Conservation (phyloP, 1,140 invertebrate species). For the Centruroides vittatus region DNA sequence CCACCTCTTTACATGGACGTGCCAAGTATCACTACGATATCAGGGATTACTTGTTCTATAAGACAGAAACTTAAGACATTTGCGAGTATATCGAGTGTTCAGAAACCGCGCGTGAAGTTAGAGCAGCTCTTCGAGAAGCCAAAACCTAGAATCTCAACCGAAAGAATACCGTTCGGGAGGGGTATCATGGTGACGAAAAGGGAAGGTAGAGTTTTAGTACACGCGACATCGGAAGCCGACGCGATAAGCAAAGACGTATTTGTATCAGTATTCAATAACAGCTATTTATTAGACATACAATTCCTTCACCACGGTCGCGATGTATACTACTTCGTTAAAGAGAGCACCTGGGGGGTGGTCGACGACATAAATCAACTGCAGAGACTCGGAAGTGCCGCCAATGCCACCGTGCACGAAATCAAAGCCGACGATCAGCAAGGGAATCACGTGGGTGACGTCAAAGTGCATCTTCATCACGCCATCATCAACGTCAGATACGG, state of each 20-base stretch:
- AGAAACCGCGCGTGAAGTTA: constrained; percentile 15
- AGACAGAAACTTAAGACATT: constrained; percentile 13
- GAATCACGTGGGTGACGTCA: constrained; percentile 39
- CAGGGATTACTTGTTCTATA: constrained; percentile 13
- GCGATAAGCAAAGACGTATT: constrained; percentile 81
- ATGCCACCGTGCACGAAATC: constrained; percentile 63
- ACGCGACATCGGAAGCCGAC: constrained; percentile 27
- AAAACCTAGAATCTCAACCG: constrained; percentile 16
- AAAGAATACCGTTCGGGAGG: constrained; percentile 32
- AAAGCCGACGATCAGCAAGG: constrained; percentile 13
- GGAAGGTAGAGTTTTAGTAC: constrained; percentile 50
- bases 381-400: constrained; percentile 74
- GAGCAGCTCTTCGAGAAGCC: constrained; percentile 14
- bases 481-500: constrained; percentile 85
- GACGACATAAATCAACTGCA: constrained; percentile 63
- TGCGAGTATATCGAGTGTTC: constrained; percentile 13
- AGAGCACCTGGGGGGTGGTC: constrained; percentile 39
- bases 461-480: constrained; percentile 70
- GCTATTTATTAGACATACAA: constrained; percentile 73
- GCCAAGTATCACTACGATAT: constrained; percentile 13
- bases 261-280: constrained; percentile 84
- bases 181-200: constrained; percentile 73
- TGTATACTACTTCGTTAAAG: constrained; percentile 89
- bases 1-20: constrained; percentile 8
- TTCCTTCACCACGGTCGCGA: constrained; percentile 80